Conservation (phyloP, 2,113 vertebrate genomes). For the Raja brachyura region DNA sequence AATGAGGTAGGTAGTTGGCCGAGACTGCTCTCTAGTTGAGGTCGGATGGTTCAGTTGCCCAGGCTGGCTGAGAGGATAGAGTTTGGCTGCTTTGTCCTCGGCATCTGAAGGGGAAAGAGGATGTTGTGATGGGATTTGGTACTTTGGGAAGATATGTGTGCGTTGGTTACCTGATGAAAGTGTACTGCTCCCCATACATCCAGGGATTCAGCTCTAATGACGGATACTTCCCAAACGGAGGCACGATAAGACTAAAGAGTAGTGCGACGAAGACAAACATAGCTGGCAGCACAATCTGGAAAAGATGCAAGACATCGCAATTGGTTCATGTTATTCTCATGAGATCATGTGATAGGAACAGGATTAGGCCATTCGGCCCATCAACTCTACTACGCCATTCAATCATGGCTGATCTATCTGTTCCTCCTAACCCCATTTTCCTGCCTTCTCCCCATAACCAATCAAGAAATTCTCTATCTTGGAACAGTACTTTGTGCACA, state of each 20-base stretch:
- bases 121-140: not conserved
- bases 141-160: not conserved
- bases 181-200: conserved; percentile 78
- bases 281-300: conserved; percentile 75
- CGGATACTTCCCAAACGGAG: conserved; percentile 70
- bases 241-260: conserved; percentile 73
- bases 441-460: no score
- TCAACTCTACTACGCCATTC: no score
- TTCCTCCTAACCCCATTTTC: no score
- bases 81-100: no score
- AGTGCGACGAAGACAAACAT: conserved; percentile 77
- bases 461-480: not conserved
- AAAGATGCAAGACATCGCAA: not conserved
- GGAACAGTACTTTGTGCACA: not conserved
- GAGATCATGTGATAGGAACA: no score
- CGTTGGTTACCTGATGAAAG: conserved; percentile 73
- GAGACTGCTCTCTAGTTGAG: no score
- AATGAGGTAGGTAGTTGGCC: no score
- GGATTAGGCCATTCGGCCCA: no score
- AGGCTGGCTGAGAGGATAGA: not conserved
- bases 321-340: not conserved
- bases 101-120: not conserved
- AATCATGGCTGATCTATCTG: no score
- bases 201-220: conserved; percentile 66
- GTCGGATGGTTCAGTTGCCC: no score